Evolutionary conservation across 2,888 invertebrate species (phyloP).

Genomic region (Atethmia centrago): DNA sequence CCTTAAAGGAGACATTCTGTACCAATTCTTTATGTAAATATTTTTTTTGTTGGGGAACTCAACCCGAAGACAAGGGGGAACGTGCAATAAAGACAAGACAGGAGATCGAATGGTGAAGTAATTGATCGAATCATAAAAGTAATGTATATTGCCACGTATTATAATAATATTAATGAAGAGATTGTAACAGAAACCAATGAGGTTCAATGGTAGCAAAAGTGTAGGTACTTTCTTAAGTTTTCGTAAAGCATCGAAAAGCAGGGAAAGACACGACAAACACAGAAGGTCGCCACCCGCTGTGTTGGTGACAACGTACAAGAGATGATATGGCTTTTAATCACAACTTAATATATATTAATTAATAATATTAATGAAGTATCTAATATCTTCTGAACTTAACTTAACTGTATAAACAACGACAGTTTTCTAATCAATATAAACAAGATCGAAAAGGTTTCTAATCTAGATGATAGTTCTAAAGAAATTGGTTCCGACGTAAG

Average conservation of each 20-base stretch:
- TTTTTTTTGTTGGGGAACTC: conserved; percentile 26
- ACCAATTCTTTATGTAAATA: conserved; percentile 26
- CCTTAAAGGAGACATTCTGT: conserved; percentile 21
- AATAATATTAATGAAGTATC: conserved; percentile 7
- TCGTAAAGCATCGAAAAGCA: conserved; percentile 7
- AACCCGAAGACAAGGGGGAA: background rate
- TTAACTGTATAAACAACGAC: background rate
- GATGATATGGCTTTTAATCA: conserved; percentile 25
- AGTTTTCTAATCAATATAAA: conserved; percentile 39
- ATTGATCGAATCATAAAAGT: conserved; percentile 17
- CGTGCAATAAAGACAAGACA: conserved; percentile 7
- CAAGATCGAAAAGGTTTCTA: conserved; percentile 37
- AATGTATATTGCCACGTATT: background rate
- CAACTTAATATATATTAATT: background rate
- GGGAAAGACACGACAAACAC: background rate
- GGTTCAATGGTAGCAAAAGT: background rate
- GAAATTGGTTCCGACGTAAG: conserved; percentile 37
- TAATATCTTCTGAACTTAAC: conserved; percentile 6
- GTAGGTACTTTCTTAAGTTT: no score
- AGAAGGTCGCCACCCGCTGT: background rate
- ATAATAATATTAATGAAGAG: background rate
- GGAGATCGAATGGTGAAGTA: conserved; percentile 23
- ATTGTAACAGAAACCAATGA: background rate
- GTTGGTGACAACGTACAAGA: background rate
- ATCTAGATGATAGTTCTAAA: conserved; percentile 34